Conservation (phyloP, 2,888 invertebrate species). For the Synergus laeviventris region DNA sequence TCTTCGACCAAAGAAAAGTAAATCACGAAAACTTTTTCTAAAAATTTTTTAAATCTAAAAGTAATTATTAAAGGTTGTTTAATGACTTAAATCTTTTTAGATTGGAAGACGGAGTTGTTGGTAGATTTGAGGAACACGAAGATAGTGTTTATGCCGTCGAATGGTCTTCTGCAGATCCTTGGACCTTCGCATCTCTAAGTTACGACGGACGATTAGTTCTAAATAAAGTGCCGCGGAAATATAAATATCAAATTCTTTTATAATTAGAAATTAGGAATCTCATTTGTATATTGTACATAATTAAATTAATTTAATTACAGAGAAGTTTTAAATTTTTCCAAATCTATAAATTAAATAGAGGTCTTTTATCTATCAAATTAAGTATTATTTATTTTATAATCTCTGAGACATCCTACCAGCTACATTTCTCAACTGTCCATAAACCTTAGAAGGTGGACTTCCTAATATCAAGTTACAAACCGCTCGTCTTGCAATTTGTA, state of each 20-base stretch:
- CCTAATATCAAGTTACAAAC: constrained; percentile 98
- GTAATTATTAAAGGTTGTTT: not conserved
- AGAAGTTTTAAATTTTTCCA: not conserved
- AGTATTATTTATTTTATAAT: constrained; percentile 78
- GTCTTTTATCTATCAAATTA: not conserved
- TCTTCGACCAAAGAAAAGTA: constrained; percentile 77
- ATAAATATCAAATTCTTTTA: constrained; percentile 94
- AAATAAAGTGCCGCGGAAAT: constrained; percentile 93
- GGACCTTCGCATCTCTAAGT: constrained; percentile 99
- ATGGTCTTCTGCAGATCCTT: constrained; percentile 98
- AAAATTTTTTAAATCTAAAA: constrained; percentile 33
- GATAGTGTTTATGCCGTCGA: constrained; percentile 98
- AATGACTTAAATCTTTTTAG: constrained; percentile 71
- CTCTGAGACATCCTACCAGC: constrained; percentile 90
- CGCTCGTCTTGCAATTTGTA: constrained; percentile 94
- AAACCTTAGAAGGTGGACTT: constrained; percentile 98
- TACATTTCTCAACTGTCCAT: constrained; percentile 93
- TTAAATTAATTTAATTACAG: not conserved
- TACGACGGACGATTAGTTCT: constrained; percentile 97
- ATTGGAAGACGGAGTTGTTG: constrained; percentile 90
- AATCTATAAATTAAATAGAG: not conserved
- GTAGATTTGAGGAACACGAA: constrained; percentile 97
- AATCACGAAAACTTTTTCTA: constrained; percentile 40
- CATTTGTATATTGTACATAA: constrained; percentile 28
- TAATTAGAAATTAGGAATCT: constrained; percentile 72